Evolutionary conservation across 2,888 invertebrate species (phyloP).

Genomic region (Yponomeuta cagnagella): DNA sequence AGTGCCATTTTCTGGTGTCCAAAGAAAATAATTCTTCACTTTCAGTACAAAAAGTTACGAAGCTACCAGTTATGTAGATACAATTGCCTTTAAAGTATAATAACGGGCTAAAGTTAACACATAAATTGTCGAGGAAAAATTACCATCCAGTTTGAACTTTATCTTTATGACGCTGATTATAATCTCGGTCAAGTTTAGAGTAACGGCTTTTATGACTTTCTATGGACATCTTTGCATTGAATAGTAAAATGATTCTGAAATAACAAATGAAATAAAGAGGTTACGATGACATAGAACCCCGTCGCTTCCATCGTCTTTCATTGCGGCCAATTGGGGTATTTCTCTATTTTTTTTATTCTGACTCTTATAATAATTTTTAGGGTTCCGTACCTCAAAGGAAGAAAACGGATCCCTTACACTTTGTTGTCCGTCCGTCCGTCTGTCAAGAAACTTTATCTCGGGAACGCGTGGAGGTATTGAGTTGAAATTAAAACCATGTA

Average conservation of each 20-base stretch:
- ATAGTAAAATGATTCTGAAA: not conserved
- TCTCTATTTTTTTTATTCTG: too few species aligned
- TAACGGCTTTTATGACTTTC: not conserved
- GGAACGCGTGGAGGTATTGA: too few species aligned
- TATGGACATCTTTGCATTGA: not conserved
- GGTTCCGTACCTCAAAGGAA: too few species aligned
- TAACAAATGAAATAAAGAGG: too few species aligned
- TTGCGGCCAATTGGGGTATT: too few species aligned
- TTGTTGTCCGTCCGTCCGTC: too few species aligned
- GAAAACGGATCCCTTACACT: too few species aligned
- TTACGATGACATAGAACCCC: too few species aligned
- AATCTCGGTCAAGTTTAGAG: not conserved
- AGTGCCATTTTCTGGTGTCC: not conserved
- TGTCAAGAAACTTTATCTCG: too few species aligned
- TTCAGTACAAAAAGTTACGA: not conserved
- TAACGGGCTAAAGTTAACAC: not conserved
- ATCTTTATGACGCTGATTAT: not conserved
- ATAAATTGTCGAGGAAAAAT: not conserved
- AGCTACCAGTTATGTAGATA: not conserved
- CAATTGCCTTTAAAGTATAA: not conserved
- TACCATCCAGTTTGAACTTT: not conserved
- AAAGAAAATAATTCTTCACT: not conserved
- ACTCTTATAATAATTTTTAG: too few species aligned
- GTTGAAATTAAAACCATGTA: too few species aligned
- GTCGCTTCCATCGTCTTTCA: too few species aligned